These are phyloP conservation scores for Pinctada fucata DNA, from an alignment of 2,888 invertebrate species.

Conservation along the genomic window DNA sequence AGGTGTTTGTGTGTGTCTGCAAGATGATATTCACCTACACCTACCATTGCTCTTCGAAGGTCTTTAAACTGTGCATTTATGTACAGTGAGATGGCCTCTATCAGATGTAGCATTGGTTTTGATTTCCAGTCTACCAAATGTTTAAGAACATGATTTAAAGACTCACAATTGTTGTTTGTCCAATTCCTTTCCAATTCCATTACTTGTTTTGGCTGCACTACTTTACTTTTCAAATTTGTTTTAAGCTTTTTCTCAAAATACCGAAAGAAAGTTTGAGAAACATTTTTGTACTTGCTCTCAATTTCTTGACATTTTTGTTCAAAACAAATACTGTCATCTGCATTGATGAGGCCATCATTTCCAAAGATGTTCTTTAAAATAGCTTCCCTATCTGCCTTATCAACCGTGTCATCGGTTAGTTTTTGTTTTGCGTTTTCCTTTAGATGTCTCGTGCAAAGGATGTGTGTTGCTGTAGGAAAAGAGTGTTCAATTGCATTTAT, in stretches of 20 bases:
- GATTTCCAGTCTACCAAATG: slow-evolving; percentile 10
- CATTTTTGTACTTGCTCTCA: not conserved
- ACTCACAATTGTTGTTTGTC: slow-evolving; percentile 27
- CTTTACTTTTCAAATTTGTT: slow-evolving; percentile 3
- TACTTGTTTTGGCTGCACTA: not conserved
- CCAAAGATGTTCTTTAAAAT: slow-evolving; percentile 19
- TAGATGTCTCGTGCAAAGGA: slow-evolving; percentile 6
- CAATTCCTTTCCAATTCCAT: not conserved
- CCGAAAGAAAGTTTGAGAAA: slow-evolving; percentile 1
- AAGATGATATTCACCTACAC: not conserved
- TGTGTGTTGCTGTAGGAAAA: slow-evolving; percentile 8
- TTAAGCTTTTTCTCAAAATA: slow-evolving; percentile 21
- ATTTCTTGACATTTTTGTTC: not conserved
- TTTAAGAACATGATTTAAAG: slow-evolving; percentile 19
- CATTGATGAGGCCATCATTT: not conserved
- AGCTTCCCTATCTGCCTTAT: not conserved
- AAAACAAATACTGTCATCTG: slow-evolving; percentile 22
- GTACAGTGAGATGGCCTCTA: not conserved
- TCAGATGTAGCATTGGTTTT: slow-evolving; percentile 7
- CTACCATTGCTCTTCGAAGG: not conserved
- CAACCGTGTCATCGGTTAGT: slow-evolving; percentile 11
- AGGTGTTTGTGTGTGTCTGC: slow-evolving; percentile 3
- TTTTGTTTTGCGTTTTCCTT: slow-evolving; percentile 12
- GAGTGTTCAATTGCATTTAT: not conserved
- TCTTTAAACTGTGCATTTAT: slow-evolving; percentile 10